Conservation (phyloP, 1,140 invertebrate species). For the Pentalonia nigronervosa region DNA sequence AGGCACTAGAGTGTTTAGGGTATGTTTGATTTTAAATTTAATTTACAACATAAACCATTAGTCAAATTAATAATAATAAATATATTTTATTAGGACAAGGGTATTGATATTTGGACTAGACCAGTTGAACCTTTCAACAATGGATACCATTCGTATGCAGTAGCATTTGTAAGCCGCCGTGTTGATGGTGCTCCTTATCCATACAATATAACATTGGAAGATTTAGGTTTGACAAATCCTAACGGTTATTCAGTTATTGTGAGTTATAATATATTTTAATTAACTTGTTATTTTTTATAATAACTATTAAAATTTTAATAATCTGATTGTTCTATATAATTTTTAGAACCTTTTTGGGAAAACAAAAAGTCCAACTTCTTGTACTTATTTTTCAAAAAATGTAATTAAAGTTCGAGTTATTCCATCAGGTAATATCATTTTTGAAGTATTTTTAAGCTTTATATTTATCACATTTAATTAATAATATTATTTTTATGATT, state of each 20-base stretch:
- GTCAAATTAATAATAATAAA: background rate
- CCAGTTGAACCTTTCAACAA: slow-evolving; percentile 64
- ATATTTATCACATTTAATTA: background rate
- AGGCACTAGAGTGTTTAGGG: slow-evolving; percentile 67
- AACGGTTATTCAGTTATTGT: slow-evolving; percentile 85
- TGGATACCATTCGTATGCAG: slow-evolving; percentile 66
- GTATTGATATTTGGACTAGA: slow-evolving; percentile 67
- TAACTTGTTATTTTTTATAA: background rate
- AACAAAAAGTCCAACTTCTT: background rate
- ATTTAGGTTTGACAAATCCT: slow-evolving; percentile 78
- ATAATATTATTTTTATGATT: background rate
- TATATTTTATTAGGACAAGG: slow-evolving; percentile 64
- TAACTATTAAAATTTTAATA: background rate
- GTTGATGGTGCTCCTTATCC: slow-evolving; percentile 70
- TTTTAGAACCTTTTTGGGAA: slow-evolving; percentile 52
- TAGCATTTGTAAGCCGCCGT: slow-evolving; percentile 69
- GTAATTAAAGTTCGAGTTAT: slow-evolving; percentile 33
- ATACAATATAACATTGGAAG: slow-evolving; percentile 68
- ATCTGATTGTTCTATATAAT: background rate
- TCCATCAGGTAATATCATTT: slow-evolving; percentile 48
- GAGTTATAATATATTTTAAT: slow-evolving; percentile 60
- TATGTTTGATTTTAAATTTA: slow-evolving; percentile 47
- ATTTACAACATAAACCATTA: background rate
- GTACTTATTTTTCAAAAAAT: background rate
- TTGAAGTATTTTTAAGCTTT: background rate